phyloP scores from a whole-genome alignment of 64 coral and sea anemone species.

The Porites lutea region DNA sequence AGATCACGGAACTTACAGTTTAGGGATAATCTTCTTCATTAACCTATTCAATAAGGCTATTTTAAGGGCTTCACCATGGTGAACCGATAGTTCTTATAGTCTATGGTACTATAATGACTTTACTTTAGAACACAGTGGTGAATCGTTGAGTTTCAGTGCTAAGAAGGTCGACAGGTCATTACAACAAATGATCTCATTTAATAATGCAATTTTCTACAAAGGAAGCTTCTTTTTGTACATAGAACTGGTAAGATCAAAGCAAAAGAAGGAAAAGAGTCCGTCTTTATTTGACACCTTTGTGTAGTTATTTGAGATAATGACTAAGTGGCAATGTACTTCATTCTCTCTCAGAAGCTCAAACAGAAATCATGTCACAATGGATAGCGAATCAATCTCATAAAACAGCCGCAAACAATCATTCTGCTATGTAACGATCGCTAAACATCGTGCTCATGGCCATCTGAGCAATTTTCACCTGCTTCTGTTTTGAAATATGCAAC shows the following conservation, averaged over 20 bases:
- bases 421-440: neutral
- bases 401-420: neutral
- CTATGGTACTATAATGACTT: too few relatives aligned
- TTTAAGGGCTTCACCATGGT: neutral
- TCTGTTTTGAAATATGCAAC: neutral
- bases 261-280: too few relatives aligned
- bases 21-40: neutral
- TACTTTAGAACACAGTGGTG: too few relatives aligned
- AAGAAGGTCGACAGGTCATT: conserved; percentile 2
- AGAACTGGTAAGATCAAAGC: too few relatives aligned
- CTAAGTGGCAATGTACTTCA: neutral
- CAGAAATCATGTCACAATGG: too few relatives aligned
- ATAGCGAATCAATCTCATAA: neutral
- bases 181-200: neutral
- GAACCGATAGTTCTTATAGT: neutral
- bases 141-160: neutral
- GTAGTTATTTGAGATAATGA: too few relatives aligned
- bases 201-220: conserved; percentile 14
- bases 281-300: too few relatives aligned
- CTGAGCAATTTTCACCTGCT: neutral
- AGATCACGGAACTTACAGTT: neutral
- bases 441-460: neutral
- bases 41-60: neutral
- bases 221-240: neutral
- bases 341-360: neutral